These are phyloP conservation scores for Caenorhabditis panamensis DNA, from an alignment of 2,888 invertebrate genomes.

Conservation along the genomic window DNA sequence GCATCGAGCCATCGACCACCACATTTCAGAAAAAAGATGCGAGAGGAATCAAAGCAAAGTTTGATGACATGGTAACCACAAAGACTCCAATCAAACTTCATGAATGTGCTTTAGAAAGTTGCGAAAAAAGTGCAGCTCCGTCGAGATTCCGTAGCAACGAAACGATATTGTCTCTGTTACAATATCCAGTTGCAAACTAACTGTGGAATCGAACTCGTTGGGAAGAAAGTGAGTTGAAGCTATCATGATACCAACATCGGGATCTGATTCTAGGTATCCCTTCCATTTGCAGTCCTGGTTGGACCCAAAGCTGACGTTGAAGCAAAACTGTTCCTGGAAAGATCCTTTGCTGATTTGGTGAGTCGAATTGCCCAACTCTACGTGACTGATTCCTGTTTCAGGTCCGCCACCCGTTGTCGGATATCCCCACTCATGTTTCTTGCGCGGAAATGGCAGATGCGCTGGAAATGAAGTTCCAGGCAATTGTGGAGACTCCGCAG, in stretches of 20 bases:
- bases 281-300: slow-evolving; percentile 80
- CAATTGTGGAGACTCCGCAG: slow-evolving; percentile 80
- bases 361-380: background rate
- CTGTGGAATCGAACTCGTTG: slow-evolving; percentile 79
- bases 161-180: slow-evolving; percentile 79
- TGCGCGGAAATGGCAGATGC: slow-evolving; percentile 79
- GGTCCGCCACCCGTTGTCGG: slow-evolving; percentile 79
- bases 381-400: slow-evolving; percentile 16
- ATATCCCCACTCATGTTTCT: slow-evolving; percentile 74
- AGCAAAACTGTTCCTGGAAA: slow-evolving; percentile 79
- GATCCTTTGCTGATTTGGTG: slow-evolving; percentile 78
- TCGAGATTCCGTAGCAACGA: slow-evolving; percentile 79
- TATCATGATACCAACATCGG: too few species aligned
- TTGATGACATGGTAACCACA: slow-evolving; percentile 79
- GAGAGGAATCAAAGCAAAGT: slow-evolving; percentile 76
- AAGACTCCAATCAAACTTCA: background rate
- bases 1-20: slow-evolving; percentile 75
- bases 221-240: slow-evolving; percentile 69
- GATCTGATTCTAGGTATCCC: slow-evolving; percentile 72
- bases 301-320: slow-evolving; percentile 81
- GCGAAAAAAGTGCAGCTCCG: slow-evolving; percentile 80
- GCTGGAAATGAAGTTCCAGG: slow-evolving; percentile 81
- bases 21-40: slow-evolving; percentile 72
- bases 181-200: slow-evolving; percentile 74
- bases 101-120: slow-evolving; percentile 61